A percentile compares a stretch with the other conserved stretches of the same genome.
These are phyloP conservation scores for Bombus impatiens DNA, from an alignment of 1,140 invertebrate species.

Conservation along the genomic window DNA sequence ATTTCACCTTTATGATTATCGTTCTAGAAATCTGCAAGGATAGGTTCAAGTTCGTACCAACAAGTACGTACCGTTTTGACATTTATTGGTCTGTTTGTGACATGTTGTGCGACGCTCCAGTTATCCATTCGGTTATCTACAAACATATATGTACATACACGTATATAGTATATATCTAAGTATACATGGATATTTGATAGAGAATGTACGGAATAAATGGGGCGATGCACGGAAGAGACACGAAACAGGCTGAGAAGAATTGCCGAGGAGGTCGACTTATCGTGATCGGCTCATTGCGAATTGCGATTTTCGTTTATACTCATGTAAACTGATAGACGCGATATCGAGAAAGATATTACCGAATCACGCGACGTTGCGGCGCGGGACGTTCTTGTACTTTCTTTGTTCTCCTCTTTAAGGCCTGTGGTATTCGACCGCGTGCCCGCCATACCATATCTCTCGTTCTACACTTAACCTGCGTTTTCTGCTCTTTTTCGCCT, in stretches of 20 bases:
- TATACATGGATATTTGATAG: neutral
- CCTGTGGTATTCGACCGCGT: neutral
- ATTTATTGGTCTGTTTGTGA: neutral
- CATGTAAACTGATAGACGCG: constrained; percentile 35
- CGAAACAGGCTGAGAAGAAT: neutral
- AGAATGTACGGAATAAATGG: constrained; percentile 24
- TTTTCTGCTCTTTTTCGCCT: neutral
- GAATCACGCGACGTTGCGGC: constrained; percentile 77
- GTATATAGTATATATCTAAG: neutral
- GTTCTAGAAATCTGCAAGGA: neutral
- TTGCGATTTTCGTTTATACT: neutral
- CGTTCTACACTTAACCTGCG: neutral
- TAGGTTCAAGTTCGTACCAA: neutral
- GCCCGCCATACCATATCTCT: too few relatives aligned
- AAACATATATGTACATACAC: neutral
- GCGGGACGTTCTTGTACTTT: constrained; percentile 3
- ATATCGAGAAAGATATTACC: constrained; percentile 68
- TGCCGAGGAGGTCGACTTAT: neutral
- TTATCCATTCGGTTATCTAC: neutral
- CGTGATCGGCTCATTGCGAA: neutral
- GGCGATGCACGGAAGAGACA: constrained; percentile 11
- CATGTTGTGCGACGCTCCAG: neutral
- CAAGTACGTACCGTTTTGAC: neutral
- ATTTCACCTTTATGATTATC: neutral
- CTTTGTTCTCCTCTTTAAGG: constrained; percentile 36